These are phyloP conservation scores for Berghia stephanieae DNA, from an alignment of 1,140 invertebrate genomes.

Conservation along the genomic window DNA sequence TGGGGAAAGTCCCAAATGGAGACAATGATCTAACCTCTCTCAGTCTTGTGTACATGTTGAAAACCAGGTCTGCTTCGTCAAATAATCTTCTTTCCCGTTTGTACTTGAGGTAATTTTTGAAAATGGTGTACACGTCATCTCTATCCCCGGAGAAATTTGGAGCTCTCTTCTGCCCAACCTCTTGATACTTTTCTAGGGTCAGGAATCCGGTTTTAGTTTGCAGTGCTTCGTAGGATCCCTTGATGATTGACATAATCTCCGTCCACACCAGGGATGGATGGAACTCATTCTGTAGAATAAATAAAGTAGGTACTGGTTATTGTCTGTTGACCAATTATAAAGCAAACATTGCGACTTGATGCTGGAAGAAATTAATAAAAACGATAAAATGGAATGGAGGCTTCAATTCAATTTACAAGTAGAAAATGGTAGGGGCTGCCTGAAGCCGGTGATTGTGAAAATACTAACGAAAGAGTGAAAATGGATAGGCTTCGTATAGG, in stretches of 20 bases:
- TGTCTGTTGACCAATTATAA: no score
- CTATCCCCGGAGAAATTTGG: conserved; percentile 55
- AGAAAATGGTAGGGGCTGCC: no score
- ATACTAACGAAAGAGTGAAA: no score
- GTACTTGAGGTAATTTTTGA: conserved; percentile 42
- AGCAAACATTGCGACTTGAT: no score
- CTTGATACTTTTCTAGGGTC: conserved; percentile 43
- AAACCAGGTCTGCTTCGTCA: conserved; percentile 58
- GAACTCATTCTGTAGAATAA: conserved; percentile 36
- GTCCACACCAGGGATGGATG: conserved; percentile 59
- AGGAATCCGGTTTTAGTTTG: conserved; percentile 42
- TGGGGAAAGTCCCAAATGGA: neutral
- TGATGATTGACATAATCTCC: conserved; percentile 60
- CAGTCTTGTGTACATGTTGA: conserved; percentile 34
- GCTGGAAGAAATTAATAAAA: no score
- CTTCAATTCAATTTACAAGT: no score
- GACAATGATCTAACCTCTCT: conserved; percentile 34
- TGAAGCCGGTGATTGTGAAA: no score
- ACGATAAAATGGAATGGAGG: no score
- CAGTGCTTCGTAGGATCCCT: conserved; percentile 57
- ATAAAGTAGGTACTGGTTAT: no score
- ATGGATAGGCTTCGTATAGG: no score
- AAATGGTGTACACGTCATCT: conserved; percentile 44
- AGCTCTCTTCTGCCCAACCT: conserved; percentile 53
- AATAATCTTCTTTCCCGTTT: conserved; percentile 49